A percentile compares a stretch with the other conserved stretches of the same genome.
Evolutionary conservation across 2,113 vertebrate species (phyloP).

Genomic region (Strix uralensis): DNA sequence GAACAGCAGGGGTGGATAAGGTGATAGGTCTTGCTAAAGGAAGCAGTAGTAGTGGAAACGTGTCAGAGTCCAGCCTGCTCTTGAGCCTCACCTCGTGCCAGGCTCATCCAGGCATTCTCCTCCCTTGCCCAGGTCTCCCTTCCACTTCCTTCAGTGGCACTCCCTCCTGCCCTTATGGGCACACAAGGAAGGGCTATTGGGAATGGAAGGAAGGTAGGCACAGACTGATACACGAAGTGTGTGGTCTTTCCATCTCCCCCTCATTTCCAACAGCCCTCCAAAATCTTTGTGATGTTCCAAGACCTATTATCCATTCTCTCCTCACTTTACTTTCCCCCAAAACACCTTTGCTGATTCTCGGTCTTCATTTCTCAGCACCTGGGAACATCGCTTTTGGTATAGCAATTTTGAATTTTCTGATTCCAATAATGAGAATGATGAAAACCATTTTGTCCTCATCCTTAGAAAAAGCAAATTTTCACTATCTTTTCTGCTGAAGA

Average conservation of each 20-base stretch:
- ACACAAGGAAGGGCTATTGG: not conserved
- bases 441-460: not conserved
- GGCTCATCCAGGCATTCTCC: accelerated
- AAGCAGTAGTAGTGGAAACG: not conserved
- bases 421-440: not conserved
- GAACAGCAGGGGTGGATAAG: not conserved
- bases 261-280: not conserved
- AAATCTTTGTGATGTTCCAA: not conserved
- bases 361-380: accelerated
- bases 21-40: not conserved
- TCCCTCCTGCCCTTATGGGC: not conserved
- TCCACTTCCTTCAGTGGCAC: not conserved
- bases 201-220: not conserved
- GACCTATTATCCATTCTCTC: not conserved
- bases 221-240: not conserved
- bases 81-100: not conserved
- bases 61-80: not conserved
- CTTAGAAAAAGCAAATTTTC: not conserved
- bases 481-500: not conserved
- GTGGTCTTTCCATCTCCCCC: not conserved
- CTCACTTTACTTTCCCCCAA: not conserved
- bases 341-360: not conserved
- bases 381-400: not conserved
- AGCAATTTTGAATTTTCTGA: not conserved
- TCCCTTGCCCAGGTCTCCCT: not conserved